A percentile compares a stretch with the other conserved stretches of the same genome.
phyloP scores from a whole-genome alignment of 64 coral and sea anemone species.

The Exaiptasia diaphana region DNA sequence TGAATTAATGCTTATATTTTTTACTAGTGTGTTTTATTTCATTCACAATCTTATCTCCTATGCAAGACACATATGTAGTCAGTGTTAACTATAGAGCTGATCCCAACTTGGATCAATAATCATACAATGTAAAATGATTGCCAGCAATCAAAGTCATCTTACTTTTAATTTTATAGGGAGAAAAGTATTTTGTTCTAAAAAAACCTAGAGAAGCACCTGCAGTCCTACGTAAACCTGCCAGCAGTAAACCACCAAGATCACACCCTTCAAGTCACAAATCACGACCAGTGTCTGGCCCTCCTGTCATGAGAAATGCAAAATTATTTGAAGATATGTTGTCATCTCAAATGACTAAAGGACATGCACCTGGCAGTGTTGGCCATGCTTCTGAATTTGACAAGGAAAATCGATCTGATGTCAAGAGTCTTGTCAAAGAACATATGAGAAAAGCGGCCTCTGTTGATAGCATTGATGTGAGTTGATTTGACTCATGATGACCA shows the following conservation, averaged over 20 bases:
- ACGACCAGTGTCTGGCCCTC: slow-evolving; percentile 69
- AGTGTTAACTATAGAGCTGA: neutral
- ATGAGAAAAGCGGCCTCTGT: slow-evolving; percentile 1
- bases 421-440: neutral
- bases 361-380: neutral
- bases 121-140: too few relatives aligned
- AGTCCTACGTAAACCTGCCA: slow-evolving; percentile 79
- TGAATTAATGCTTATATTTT: too few relatives aligned
- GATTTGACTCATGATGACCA: too few relatives aligned
- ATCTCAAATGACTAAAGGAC: neutral
- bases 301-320: slow-evolving; percentile 58
- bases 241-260: slow-evolving; percentile 69
- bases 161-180: slow-evolving; percentile 30
- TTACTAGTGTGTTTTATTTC: too few relatives aligned
- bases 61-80: too few relatives aligned
- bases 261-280: slow-evolving; percentile 43
- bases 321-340: slow-evolving; percentile 50
- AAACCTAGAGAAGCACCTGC: slow-evolving; percentile 86
- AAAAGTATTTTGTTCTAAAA: slow-evolving; percentile 99
- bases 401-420: neutral
- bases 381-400: neutral
- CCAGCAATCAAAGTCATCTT: neutral
- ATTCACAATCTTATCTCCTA: too few relatives aligned
- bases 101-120: too few relatives aligned
- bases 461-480: slow-evolving; percentile 20